phyloP scores from a whole-genome alignment of 2,113 vertebrate genomes.

The Montifringilla adamsi region DNA sequence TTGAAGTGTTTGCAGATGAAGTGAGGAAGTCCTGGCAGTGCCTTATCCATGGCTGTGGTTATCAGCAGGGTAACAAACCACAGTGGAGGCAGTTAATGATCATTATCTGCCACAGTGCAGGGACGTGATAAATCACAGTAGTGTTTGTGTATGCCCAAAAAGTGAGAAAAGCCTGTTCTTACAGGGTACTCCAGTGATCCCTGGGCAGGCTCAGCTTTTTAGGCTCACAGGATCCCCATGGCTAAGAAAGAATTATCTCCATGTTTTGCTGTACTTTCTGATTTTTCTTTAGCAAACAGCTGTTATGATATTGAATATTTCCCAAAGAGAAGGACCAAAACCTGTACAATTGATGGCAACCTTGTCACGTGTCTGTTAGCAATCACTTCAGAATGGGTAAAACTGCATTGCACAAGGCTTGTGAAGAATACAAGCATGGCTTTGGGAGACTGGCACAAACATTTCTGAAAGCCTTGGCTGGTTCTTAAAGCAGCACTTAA shows the following conservation, averaged over 20 bases:
- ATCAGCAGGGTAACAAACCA: neutral
- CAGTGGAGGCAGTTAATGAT: neutral
- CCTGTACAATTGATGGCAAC: neutral
- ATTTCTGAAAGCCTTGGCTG: neutral
- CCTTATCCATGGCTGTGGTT: accelerated
- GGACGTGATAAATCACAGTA: neutral
- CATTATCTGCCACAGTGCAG: neutral
- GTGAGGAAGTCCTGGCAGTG: neutral
- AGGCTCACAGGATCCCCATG: neutral
- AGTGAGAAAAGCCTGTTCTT: neutral
- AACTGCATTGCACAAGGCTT: neutral
- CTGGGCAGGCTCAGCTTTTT: neutral
- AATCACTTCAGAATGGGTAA: neutral
- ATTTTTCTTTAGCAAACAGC: neutral
- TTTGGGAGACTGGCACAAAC: neutral
- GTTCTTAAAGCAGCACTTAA: neutral
- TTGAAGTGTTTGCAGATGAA: neutral
- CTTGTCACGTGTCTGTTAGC: neutral
- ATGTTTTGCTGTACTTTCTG: accelerated
- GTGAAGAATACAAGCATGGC: neutral
- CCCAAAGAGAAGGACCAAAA: neutral
- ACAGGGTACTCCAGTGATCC: accelerated
- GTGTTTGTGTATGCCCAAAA: neutral
- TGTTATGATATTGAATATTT: neutral
- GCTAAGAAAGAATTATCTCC: neutral